Evolutionary conservation across 2,888 invertebrate genomes (phyloP).

Genomic region (Acronicta psi): DNA sequence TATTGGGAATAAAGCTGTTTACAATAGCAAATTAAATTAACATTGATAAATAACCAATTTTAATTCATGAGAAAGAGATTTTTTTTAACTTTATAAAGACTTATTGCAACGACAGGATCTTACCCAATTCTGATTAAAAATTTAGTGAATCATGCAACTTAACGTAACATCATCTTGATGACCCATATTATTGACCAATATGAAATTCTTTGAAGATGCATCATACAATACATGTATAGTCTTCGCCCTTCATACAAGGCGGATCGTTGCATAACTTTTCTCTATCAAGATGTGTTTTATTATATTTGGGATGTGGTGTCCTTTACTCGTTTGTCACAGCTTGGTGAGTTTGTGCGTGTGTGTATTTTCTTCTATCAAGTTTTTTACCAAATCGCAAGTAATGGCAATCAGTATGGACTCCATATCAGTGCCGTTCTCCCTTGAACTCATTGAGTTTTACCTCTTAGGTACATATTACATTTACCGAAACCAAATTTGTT

Average conservation of each 20-base stretch:
- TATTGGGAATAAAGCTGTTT: too few species aligned
- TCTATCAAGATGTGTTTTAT: constrained; percentile 9
- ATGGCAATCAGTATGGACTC: too few species aligned
- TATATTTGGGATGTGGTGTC: neutral
- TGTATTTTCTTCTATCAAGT: neutral
- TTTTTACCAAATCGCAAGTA: neutral
- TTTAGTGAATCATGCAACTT: constrained; percentile 25
- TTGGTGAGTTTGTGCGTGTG: neutral
- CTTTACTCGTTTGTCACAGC: neutral
- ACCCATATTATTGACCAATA: constrained; percentile 32
- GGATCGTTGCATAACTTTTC: constrained; percentile 26
- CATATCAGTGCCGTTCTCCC: neutral
- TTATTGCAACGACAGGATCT: constrained; percentile 3
- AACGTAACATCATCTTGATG: constrained; percentile 20
- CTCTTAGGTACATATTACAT: too few species aligned
- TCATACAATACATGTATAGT: constrained; percentile 25
- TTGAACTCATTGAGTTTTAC: neutral
- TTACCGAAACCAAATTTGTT: too few species aligned
- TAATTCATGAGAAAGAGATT: too few species aligned
- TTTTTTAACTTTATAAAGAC: neutral
- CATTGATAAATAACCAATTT: too few species aligned
- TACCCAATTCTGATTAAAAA: constrained; percentile 33
- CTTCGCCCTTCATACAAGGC: constrained; percentile 36
- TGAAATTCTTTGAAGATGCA: constrained; percentile 36
- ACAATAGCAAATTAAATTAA: too few species aligned